Evolutionary conservation across 2,113 vertebrate species (phyloP).

Genomic region (Poicephalus gulielmi): DNA sequence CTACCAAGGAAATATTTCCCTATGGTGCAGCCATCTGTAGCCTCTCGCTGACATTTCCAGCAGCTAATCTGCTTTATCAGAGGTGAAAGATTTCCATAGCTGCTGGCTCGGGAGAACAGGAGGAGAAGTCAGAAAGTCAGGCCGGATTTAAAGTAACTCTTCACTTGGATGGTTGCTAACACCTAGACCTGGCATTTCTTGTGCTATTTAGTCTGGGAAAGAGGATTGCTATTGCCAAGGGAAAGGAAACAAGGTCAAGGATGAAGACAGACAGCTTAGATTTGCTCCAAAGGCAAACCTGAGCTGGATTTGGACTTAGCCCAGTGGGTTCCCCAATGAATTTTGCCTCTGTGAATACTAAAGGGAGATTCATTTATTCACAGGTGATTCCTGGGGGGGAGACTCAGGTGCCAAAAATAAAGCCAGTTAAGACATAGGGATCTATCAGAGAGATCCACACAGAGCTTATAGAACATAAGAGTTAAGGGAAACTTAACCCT

Average conservation of each 20-base stretch:
- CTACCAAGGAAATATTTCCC: constrained; percentile 54
- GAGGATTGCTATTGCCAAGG: not conserved
- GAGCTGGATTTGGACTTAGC: not conserved
- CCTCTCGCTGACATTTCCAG: constrained; percentile 44
- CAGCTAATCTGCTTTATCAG: constrained; percentile 52
- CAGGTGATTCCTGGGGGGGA: not conserved
- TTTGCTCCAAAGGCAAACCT: constrained; percentile 7
- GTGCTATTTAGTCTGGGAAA: not conserved
- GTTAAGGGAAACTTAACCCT: not conserved
- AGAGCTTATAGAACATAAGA: not conserved
- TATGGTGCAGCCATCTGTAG: constrained; percentile 67
- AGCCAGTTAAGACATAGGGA: not conserved
- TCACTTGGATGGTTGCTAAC: constrained; percentile 22
- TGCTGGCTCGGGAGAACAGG: constrained; percentile 15
- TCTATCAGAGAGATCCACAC: not conserved
- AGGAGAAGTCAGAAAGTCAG: constrained; percentile 37
- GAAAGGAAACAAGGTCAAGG: not conserved
- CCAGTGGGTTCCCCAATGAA: not conserved
- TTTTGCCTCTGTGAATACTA: not conserved
- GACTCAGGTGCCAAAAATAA: not conserved
- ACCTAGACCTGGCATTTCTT: not conserved
- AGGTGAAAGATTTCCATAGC: constrained; percentile 27
- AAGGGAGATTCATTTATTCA: not conserved
- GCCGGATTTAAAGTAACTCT: constrained; percentile 29
- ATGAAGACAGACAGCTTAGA: not conserved